Evolutionary conservation across 2,888 invertebrate genomes (phyloP).

Genomic region (Lycophotia porphyrea): DNA sequence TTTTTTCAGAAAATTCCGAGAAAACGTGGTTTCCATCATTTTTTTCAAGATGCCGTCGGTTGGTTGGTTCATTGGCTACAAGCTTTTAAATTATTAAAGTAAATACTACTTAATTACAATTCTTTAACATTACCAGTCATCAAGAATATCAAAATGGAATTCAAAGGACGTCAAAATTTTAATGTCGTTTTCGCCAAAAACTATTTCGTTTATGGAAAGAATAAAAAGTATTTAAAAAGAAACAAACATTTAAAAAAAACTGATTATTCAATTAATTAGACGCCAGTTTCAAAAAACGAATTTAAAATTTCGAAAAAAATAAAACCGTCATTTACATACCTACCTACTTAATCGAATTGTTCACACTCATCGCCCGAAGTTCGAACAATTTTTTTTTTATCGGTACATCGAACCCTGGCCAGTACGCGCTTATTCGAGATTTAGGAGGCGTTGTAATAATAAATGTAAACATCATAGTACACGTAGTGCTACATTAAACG

Average conservation of each 20-base stretch:
- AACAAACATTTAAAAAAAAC: too few relatives aligned
- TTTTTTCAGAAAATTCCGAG: neutral
- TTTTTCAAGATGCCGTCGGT: neutral
- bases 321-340: constrained; percentile 16
- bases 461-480: constrained; percentile 60
- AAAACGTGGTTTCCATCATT: neutral
- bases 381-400: constrained; percentile 38
- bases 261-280: neutral
- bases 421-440: constrained; percentile 45
- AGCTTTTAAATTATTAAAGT: neutral
- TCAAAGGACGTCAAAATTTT: neutral
- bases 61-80: neutral
- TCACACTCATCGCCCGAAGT: constrained; percentile 42
- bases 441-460: constrained; percentile 57
- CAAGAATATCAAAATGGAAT: neutral
- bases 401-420: constrained; percentile 47
- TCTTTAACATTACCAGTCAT: neutral
- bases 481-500: constrained; percentile 56
- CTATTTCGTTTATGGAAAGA: neutral
- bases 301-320: neutral
- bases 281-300: neutral
- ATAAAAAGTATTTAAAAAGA: too few relatives aligned
- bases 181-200: neutral
- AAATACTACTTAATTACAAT: neutral
- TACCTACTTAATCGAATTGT: constrained; percentile 10